Evolutionary conservation across 2,888 invertebrate species (phyloP).

Genomic region (Drosophila tripunctata): DNA sequence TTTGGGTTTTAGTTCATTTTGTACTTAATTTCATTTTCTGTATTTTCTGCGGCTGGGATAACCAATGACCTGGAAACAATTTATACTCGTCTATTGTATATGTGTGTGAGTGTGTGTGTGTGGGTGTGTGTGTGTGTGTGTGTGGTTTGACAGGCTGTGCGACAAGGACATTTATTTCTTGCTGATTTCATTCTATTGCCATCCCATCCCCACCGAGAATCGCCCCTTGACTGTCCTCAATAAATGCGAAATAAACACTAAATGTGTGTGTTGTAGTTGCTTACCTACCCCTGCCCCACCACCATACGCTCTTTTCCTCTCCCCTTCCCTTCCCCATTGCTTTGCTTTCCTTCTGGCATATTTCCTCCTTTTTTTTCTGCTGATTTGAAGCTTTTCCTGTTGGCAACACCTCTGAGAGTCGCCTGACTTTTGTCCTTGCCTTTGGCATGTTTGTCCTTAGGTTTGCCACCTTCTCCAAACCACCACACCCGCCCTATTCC

Average conservation of each 20-base stretch:
- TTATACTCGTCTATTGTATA: constrained; percentile 62
- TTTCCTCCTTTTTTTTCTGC: constrained; percentile 59
- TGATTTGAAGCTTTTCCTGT: constrained; percentile 76
- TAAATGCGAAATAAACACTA: constrained; percentile 79
- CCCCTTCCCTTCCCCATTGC: constrained; percentile 7
- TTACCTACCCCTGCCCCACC: constrained; percentile 16
- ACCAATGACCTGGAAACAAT: constrained; percentile 78
- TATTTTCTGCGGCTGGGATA: constrained; percentile 70
- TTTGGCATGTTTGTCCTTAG: constrained; percentile 72
- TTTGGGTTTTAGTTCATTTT: constrained; percentile 53
- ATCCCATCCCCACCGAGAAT: background rate
- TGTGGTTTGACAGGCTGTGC: constrained; percentile 58
- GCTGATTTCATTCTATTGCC: constrained; percentile 73
- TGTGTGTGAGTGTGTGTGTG: background rate
- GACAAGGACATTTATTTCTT: constrained; percentile 76
- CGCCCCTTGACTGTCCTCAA: constrained; percentile 51
- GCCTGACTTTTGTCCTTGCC: constrained; percentile 71
- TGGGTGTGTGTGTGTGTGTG: constrained; percentile 2
- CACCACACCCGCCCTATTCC: background rate
- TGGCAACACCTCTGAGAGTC: constrained; percentile 71
- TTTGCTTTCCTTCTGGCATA: background rate
- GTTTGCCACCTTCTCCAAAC: constrained; percentile 17
- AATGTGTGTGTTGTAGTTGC: constrained; percentile 64
- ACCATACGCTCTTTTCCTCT: background rate
- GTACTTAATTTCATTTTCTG: constrained; percentile 74